phyloP scores from a whole-genome alignment of 2,113 vertebrate species.

The Verasper variegatus region DNA sequence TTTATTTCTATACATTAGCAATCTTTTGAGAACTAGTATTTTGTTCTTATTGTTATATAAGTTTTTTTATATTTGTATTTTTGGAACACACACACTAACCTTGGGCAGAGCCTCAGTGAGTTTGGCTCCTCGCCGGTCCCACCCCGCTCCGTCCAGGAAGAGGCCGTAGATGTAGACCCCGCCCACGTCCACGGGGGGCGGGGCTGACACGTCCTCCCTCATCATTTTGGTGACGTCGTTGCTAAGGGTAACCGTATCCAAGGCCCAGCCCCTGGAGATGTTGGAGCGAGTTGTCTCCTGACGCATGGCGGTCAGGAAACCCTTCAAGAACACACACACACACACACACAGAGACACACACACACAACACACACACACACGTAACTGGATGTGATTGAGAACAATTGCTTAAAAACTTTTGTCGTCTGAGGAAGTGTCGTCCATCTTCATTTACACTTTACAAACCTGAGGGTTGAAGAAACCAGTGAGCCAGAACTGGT shows the following conservation, averaged over 20 bases:
- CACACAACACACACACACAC: not conserved
- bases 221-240: conserved; percentile 88
- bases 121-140: conserved; percentile 82
- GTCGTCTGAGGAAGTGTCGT: too few relatives aligned
- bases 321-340: conserved; percentile 65
- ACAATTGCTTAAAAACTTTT: too few relatives aligned
- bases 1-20: too few relatives aligned
- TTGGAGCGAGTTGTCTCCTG: conserved; percentile 87
- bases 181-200: conserved; percentile 83
- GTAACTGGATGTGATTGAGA: not conserved
- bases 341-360: not conserved
- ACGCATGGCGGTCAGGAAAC: conserved; percentile 87
- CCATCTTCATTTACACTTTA: too few relatives aligned
- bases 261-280: conserved; percentile 84
- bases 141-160: conserved; percentile 86
- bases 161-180: conserved; percentile 87
- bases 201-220: conserved; percentile 83
- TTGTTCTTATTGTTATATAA: too few relatives aligned
- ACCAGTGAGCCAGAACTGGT: conserved; percentile 88
- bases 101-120: conserved; percentile 83
- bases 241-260: conserved; percentile 84
- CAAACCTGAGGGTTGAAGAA: conserved; percentile 89
- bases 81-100: conserved; percentile 64
- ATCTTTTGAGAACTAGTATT: too few relatives aligned
- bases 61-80: too few relatives aligned